Evolutionary conservation across 2,888 invertebrate species (phyloP).

Genomic region (Seladonia tumulorum): DNA sequence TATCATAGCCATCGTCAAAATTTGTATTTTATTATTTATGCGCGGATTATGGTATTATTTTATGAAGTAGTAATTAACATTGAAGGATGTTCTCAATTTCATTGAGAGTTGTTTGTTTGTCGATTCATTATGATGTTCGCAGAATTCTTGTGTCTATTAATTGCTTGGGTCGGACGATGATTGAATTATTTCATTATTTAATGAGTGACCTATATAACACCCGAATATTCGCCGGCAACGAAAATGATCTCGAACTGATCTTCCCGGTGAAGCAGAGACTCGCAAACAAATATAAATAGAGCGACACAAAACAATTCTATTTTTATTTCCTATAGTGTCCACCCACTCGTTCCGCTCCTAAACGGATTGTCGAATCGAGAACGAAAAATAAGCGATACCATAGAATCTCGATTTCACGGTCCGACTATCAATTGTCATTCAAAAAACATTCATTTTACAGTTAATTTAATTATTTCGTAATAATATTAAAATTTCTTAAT

Average conservation of each 20-base stretch:
- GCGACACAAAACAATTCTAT: slow-evolving; percentile 67
- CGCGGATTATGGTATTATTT: too few relatives aligned
- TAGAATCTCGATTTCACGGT: slow-evolving; percentile 32
- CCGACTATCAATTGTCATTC: slow-evolving; percentile 13
- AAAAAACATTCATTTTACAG: background rate
- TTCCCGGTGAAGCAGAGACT: slow-evolving; percentile 38
- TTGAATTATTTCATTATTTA: background rate
- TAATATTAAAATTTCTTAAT: too few relatives aligned
- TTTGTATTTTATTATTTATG: too few relatives aligned
- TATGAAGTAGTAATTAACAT: too few relatives aligned
- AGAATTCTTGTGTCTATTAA: background rate
- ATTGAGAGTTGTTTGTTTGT: background rate
- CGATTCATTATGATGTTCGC: background rate
- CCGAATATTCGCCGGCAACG: slow-evolving; percentile 35
- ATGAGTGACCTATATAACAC: slow-evolving; percentile 22
- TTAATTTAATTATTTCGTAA: background rate
- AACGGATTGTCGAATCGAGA: slow-evolving; percentile 48
- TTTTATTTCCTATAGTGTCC: slow-evolving; percentile 64
- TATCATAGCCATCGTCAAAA: too few relatives aligned
- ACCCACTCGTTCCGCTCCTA: slow-evolving; percentile 47
- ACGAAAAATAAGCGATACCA: slow-evolving; percentile 52
- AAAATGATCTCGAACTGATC: slow-evolving; percentile 44
- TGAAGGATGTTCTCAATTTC: background rate
- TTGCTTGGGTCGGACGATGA: background rate
- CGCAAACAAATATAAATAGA: slow-evolving; percentile 70